phyloP scores from a whole-genome alignment of 2,797 vertebrate species.

The Sebastes ruberrimus region DNA sequence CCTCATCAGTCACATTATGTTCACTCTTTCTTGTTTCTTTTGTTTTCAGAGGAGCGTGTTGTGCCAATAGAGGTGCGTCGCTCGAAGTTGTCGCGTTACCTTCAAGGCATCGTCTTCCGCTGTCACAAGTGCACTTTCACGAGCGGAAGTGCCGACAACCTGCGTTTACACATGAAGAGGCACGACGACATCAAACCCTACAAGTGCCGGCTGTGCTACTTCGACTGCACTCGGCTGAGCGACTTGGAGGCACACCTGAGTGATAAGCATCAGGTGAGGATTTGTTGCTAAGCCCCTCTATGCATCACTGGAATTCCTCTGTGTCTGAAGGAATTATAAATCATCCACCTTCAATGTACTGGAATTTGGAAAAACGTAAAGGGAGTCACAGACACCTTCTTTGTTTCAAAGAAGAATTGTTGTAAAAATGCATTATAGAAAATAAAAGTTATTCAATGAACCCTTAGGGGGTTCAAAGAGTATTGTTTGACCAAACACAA shows the following conservation, averaged over 20 bases:
- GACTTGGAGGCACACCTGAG: slow-evolving; percentile 90
- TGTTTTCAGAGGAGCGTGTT: slow-evolving; percentile 88
- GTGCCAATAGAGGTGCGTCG: slow-evolving; percentile 92
- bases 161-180: slow-evolving; percentile 88
- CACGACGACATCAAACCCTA: slow-evolving; percentile 89
- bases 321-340: not conserved
- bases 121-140: slow-evolving; percentile 96
- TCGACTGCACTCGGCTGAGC: slow-evolving; percentile 88
- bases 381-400: not conserved
- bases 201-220: slow-evolving; percentile 92
- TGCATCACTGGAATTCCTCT: slow-evolving; percentile 20
- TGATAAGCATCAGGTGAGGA: slow-evolving; percentile 78
- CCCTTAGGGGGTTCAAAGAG: not conserved
- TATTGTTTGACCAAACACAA: not conserved
- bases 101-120: slow-evolving; percentile 90
- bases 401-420: not conserved
- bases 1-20: fast-evolving
- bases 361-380: not conserved
- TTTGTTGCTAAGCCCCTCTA: not conserved
- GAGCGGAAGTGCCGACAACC: slow-evolving; percentile 88
- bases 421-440: not conserved
- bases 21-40: not conserved
- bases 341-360: not conserved
- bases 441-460: not conserved
- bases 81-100: slow-evolving; percentile 91